A percentile compares a stretch with the other conserved stretches of the same genome.
Conservation (phyloP, 1,140 invertebrate genomes). For the Zophobas morio region DNA sequence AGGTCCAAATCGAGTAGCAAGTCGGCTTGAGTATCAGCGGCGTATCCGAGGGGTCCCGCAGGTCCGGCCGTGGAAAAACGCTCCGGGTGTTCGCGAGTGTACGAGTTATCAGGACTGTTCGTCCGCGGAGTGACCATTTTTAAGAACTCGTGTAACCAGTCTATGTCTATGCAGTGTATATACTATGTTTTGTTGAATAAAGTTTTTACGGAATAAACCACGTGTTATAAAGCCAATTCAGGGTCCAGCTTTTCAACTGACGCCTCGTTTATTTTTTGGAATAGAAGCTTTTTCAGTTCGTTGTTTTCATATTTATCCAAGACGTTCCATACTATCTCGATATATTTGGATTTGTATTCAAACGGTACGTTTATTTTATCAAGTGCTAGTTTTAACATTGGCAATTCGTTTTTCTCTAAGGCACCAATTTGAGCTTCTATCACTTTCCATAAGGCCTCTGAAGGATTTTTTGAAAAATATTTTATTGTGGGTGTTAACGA, state of each 20-base stretch:
- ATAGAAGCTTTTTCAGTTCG: not conserved
- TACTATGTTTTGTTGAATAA: no score
- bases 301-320: conserved; percentile 19
- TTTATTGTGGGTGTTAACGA: not conserved
- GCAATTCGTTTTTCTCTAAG: not conserved
- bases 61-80: no score
- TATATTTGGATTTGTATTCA: conserved; percentile 4
- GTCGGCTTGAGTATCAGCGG: no score
- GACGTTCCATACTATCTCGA: conserved; percentile 11
- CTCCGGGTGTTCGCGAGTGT: no score
- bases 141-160: no score
- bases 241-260: not conserved
- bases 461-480: conserved; percentile 41
- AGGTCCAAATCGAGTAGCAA: no score
- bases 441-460: conserved; percentile 6
- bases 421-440: not conserved
- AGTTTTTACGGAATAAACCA: no score
- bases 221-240: no score
- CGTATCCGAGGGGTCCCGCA: no score
- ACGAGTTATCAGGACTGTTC: no score
- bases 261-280: not conserved
- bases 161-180: no score
- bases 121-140: no score
- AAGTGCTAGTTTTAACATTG: conserved; percentile 1
- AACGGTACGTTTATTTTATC: not conserved